phyloP scores from a whole-genome alignment of 2,113 vertebrate genomes.

The Spheniscus mendiculus region DNA sequence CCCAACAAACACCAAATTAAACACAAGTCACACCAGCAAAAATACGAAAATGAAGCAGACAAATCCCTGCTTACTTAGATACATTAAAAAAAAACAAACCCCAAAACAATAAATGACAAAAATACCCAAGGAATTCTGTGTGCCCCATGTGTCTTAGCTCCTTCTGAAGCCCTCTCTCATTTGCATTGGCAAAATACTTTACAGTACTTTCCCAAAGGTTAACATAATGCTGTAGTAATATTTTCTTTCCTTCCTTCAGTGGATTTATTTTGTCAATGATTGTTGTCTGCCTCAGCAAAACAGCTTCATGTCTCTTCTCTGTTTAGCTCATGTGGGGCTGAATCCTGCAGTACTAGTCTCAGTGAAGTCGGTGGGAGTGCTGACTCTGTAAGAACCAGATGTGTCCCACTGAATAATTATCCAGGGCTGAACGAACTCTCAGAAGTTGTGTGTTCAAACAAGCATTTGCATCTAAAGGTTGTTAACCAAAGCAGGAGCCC shows the following conservation, averaged over 20 bases:
- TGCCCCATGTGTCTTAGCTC: neutral
- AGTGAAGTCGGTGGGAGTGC: neutral
- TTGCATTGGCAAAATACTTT: neutral
- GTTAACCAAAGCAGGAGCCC: neutral
- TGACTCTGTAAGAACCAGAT: neutral
- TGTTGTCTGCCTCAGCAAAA: conserved; percentile 12
- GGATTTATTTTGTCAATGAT: neutral
- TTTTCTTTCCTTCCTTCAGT: neutral
- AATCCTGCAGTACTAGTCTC: neutral
- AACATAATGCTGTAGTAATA: neutral
- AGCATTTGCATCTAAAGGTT: neutral
- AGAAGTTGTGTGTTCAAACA: neutral
- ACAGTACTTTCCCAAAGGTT: neutral
- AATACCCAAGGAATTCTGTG: neutral
- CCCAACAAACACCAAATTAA: neutral
- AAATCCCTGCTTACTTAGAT: neutral
- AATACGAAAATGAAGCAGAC: neutral
- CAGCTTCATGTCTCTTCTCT: neutral
- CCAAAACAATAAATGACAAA: neutral
- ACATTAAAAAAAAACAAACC: neutral
- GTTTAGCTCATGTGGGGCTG: neutral
- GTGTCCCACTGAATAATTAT: neutral
- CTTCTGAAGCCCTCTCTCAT: neutral
- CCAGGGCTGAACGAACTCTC: neutral
- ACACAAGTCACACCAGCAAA: neutral